Conservation (phyloP, 2,113 vertebrate species). For the Neomonachus schauinslandi region DNA sequence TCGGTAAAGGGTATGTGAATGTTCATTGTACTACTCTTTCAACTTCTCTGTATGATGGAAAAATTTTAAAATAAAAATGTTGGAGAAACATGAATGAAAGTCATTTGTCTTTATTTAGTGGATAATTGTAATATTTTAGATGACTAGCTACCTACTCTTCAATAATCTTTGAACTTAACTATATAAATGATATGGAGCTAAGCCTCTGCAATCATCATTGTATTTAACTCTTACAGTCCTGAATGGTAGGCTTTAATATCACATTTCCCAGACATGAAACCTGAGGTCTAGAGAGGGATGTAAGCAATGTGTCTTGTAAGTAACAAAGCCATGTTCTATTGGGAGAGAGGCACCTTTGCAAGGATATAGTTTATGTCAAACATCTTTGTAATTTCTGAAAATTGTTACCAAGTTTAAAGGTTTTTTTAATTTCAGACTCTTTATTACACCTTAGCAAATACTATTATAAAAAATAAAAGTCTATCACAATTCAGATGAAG, state of each 20-base stretch:
- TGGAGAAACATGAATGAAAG: background rate
- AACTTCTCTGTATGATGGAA: background rate
- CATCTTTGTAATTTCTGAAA: background rate
- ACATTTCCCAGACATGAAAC: background rate
- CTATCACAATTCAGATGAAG: background rate
- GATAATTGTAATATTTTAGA: background rate
- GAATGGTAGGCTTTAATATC: background rate
- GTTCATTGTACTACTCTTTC: background rate
- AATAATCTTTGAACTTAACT: background rate
- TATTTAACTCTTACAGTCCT: background rate
- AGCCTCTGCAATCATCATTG: background rate
- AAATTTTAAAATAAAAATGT: background rate
- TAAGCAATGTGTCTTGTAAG: background rate
- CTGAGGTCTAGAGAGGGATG: background rate
- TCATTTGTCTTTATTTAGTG: background rate
- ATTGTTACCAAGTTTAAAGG: background rate
- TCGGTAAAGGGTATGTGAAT: background rate
- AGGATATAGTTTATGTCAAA: background rate
- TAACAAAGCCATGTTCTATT: background rate
- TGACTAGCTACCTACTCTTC: background rate
- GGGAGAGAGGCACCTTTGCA: background rate
- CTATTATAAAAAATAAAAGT: background rate
- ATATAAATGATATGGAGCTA: background rate
- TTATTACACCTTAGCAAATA: background rate
- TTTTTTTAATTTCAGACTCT: background rate